Conservation (phyloP, 2,113 vertebrate species). For the Forbesichthys agassizii region DNA sequence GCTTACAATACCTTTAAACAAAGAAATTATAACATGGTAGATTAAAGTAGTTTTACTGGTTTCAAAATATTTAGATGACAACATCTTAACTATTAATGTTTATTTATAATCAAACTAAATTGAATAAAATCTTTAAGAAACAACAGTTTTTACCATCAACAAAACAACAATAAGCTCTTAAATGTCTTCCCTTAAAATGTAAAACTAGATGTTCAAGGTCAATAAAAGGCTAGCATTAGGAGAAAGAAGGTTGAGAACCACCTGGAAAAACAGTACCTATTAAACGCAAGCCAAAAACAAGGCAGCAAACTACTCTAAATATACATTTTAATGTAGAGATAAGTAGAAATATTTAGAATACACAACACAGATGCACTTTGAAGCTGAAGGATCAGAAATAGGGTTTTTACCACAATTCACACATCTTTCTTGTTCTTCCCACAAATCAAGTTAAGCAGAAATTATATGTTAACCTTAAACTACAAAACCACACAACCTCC, state of each 20-base stretch:
- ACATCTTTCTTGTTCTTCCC: constrained; percentile 21
- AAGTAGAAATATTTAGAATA: constrained; percentile 51
- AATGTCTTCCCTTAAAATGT: constrained; percentile 75
- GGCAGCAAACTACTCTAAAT: constrained; percentile 43
- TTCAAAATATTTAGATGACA: too few relatives aligned
- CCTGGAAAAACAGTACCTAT: constrained; percentile 41
- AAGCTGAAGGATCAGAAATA: constrained; percentile 46
- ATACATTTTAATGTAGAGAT: constrained; percentile 37
- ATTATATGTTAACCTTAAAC: constrained; percentile 27
- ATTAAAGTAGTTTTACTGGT: too few relatives aligned
- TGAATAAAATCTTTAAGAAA: constrained; percentile 80
- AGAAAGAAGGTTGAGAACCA: constrained; percentile 30
- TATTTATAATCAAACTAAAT: constrained; percentile 80
- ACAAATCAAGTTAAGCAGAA: constrained; percentile 7
- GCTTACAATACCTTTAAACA: too few relatives aligned
- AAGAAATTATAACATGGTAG: too few relatives aligned
- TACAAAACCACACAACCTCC: constrained; percentile 38
- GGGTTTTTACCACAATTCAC: neutral
- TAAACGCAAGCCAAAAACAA: constrained; percentile 57
- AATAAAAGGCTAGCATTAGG: constrained; percentile 74
- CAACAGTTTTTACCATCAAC: constrained; percentile 73
- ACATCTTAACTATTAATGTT: constrained; percentile 35
- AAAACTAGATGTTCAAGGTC: constrained; percentile 75
- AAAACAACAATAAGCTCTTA: constrained; percentile 56
- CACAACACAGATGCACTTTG: constrained; percentile 56